Base-by-base conservation (phyloP, 2,113 vertebrate genomes). In the Callaeas wilsoni region DNA sequence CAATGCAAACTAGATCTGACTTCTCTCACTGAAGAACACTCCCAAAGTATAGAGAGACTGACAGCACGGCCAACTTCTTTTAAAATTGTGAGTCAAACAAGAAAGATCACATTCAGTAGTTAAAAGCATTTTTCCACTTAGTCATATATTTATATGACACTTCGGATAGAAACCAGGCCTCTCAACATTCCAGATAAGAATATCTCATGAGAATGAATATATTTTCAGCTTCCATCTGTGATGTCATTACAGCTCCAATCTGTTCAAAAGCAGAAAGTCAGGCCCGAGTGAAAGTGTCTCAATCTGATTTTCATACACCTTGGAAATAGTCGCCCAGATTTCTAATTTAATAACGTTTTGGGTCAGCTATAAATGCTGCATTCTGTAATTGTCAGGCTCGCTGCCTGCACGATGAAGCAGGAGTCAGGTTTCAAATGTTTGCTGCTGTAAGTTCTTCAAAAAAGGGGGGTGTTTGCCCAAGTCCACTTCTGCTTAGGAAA, bases 201-300 rank as follows among this genome's bases (percentile, higher is more conserved):
- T 82, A 78, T 87, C 83, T 92, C 77, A 71, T 33, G 89, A 93
- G 84, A 96, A 92, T 90, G 49, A 80, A 78, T 65, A 12, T 93
- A 90, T 92, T 85, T 93, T 75, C 70, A 88, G 85, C 67, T 90
- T 83, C 92, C 94, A 96, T 96, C 95, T 97, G 88, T 83, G 87
- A 89, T 92, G 94, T 94, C 89, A 94, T 82, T 84, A 75, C 84
- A 87, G 57, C 57, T 87, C 60, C 95, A 95, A 94, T 92, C 89
- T 95, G 89, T 89, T 94, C 91, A 60, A 46, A 95, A 37, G 18
- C 65, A 91, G 56, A 71, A 87, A 92, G 52, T 63, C 60, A 89
- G 50, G 57, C 56, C 87, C 26, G 50, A 94, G 64, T 82, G 60
- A 41, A 90, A 94, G 49, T 44, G 42, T 49, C 94, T 94, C 77